phyloP scores from a whole-genome alignment of 2,797 vertebrate species.

The Diceros bicornis region DNA sequence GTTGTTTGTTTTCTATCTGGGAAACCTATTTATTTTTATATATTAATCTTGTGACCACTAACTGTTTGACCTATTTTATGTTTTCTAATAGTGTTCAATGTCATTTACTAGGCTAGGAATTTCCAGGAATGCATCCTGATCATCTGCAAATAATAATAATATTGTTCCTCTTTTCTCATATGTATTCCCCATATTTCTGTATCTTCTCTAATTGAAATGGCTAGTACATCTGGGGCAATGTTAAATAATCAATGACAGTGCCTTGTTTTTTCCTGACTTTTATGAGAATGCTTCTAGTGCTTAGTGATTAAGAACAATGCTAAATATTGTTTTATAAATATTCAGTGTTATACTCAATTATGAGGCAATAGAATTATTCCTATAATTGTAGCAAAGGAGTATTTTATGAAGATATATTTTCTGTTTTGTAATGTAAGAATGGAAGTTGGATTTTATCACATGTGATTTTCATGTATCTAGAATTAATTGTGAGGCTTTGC shows the following conservation, averaged over 20 bases:
- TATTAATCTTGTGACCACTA: neutral
- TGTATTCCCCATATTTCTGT: neutral
- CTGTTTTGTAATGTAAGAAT: neutral
- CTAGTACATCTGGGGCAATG: neutral
- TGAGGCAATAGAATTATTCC: slow-evolving; percentile 12
- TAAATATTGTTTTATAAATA: slow-evolving; percentile 45
- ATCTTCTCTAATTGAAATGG: neutral
- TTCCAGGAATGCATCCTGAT: neutral
- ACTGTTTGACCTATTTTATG: neutral
- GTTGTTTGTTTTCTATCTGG: neutral
- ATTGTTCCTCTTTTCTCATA: neutral
- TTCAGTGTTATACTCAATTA: neutral
- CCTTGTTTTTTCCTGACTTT: neutral
- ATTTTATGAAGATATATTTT: slow-evolving; percentile 34
- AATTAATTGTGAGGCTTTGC: neutral
- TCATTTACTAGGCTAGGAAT: neutral
- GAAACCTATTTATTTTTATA: neutral
- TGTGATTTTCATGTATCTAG: neutral
- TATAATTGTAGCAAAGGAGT: neutral
- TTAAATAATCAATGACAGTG: neutral
- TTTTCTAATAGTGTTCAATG: neutral
- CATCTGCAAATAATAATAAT: neutral
- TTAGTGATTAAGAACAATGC: slow-evolving; percentile 17
- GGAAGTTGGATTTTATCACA: neutral
- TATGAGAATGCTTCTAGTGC: neutral